Conservation (phyloP, 2,797 vertebrate species). For the Ptychobarbus kaznakovi region DNA sequence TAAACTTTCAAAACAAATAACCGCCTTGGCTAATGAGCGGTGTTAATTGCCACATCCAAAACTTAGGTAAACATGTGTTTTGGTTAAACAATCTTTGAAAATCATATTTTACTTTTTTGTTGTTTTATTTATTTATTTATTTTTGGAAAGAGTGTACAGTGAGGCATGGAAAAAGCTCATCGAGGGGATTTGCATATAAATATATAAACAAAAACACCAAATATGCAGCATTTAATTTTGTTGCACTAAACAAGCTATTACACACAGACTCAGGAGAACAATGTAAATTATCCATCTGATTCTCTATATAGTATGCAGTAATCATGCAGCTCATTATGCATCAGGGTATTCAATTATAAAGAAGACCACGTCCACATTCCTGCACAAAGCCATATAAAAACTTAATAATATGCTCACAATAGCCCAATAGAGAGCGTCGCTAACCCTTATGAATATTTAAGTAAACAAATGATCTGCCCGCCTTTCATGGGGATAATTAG, state of each 20-base stretch:
- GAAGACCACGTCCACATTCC: slow-evolving; percentile 97
- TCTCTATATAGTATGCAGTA: slow-evolving; percentile 93
- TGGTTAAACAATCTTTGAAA: slow-evolving; percentile 85
- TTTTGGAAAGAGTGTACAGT: slow-evolving; percentile 71
- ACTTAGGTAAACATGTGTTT: slow-evolving; percentile 96
- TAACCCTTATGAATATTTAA: slow-evolving; percentile 99
- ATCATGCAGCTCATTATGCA: slow-evolving; percentile 99
- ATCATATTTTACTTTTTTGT: slow-evolving; percentile 68
- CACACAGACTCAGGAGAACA: slow-evolving; percentile 98
- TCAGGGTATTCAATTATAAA: slow-evolving; percentile 99
- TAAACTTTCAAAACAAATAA: slow-evolving; percentile 99
- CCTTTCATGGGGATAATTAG: slow-evolving; percentile 99
- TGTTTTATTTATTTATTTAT: slow-evolving; percentile 1
- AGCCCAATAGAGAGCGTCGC: slow-evolving; percentile 93
- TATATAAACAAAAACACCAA: slow-evolving; percentile 75
- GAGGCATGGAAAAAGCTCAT: slow-evolving; percentile 43
- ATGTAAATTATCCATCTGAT: slow-evolving; percentile 99
- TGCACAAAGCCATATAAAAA: slow-evolving; percentile 99
- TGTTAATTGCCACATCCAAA: slow-evolving; percentile 97
- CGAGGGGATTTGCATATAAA: slow-evolving; percentile 94
- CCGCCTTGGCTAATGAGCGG: slow-evolving; percentile 94
- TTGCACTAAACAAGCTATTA: slow-evolving; percentile 99
- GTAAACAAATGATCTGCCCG: slow-evolving; percentile 99
- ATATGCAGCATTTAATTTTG: slow-evolving; percentile 99
- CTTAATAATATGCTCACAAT: slow-evolving; percentile 99